phyloP scores from a whole-genome alignment of 2,797 vertebrate genomes.

The Hypotaenidia okinawae region DNA sequence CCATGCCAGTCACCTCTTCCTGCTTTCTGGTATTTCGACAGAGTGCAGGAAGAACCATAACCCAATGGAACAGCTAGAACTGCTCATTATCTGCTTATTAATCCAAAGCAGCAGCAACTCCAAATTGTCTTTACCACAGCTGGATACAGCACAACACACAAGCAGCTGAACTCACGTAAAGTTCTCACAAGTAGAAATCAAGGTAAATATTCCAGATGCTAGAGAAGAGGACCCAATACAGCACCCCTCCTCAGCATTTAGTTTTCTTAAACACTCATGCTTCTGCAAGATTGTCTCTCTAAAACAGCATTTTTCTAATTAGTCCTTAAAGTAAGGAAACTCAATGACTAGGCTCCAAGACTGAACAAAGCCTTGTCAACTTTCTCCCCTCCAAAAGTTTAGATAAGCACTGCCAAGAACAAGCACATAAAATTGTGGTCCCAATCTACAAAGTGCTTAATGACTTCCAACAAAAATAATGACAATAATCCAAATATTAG shows the following conservation, averaged over 20 bases:
- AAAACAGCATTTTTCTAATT: not conserved
- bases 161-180: not conserved
- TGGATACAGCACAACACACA: not conserved
- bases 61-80: not conserved
- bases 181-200: not conserved
- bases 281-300: not conserved
- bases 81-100: not conserved
- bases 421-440: not conserved
- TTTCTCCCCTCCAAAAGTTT: not conserved
- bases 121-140: not conserved
- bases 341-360: not conserved
- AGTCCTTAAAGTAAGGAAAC: not conserved
- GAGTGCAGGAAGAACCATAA: accelerated
- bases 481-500: not conserved
- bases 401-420: not conserved
- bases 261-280: not conserved
- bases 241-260: not conserved
- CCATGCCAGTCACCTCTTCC: not conserved
- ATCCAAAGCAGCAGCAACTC: not conserved
- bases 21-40: not conserved
- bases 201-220: not conserved
- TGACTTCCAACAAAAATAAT: not conserved
- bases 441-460: not conserved
- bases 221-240: not conserved
- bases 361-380: not conserved